Base-by-base conservation (phyloP, 2,113 vertebrate species). In the Salvator merianae region DNA sequence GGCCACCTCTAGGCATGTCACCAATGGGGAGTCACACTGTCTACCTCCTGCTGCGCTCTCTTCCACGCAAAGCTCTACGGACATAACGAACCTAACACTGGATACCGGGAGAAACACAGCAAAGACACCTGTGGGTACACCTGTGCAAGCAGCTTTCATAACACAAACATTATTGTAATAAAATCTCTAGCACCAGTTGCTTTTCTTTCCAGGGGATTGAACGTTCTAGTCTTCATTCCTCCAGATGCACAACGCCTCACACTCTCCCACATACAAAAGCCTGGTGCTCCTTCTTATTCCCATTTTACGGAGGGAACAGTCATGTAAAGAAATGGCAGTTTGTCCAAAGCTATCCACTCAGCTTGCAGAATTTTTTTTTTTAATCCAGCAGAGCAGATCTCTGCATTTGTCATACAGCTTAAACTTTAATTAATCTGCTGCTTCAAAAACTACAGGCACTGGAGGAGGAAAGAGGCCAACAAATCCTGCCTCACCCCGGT, bases 401-500 rank as follows among this genome's bases (percentile, higher is more conserved):
- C 22, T 28, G 43, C 32, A 36, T 50, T 59, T 28, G 24, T 62
- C 10, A 38, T 59, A 38, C 8, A 28, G 10, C 30, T 12, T 32
- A 70, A 70, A 70, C 43, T 32, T 70, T 4, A 70, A 53, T 85
- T 90, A 55, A 71, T 14, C 18, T 7, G 14, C 8, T 0, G 0
- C 72, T 1, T 0, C 43, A 59, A 86, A n/a, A 81, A 18, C 4
- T n/a, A n/a, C n/a, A n/a, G n/a, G n/a, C 14, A 13, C 14, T 50
- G 53, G 1, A 34, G 30, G 22, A 22, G 65, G 8, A 13, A 38
- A 47, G 55, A 16, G 20, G 14, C 55, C 20, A 74, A 26, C 26
- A 69, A 66, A 65, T 78, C 0, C 28, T 59, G 28, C 53, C 34
- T 0, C 38, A 3, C 1, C n/a, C 0, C 32, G 20, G 34, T 71